Conservation (phyloP, 2,888 invertebrate genomes). For the Branchipolynoe longqiensis region DNA sequence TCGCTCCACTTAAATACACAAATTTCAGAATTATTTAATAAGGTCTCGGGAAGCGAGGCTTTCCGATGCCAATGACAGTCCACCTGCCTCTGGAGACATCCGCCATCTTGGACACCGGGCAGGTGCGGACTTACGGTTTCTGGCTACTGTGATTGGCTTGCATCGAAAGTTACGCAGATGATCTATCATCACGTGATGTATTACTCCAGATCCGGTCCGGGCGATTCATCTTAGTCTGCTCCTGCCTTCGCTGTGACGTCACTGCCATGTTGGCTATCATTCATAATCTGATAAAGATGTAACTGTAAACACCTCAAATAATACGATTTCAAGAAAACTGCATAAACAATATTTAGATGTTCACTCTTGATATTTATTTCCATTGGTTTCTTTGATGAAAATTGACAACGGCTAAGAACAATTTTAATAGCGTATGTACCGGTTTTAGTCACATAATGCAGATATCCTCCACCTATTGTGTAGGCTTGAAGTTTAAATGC, state of each 20-base stretch:
- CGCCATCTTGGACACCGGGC: neutral
- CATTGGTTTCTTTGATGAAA: no score
- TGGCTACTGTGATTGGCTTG: slow-evolving; percentile 8
- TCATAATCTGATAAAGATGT: no score
- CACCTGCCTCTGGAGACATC: neutral
- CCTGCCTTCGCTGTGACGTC: no score
- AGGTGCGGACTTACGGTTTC: slow-evolving; percentile 45
- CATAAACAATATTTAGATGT: no score
- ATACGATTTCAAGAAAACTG: no score
- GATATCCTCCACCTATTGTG: no score
- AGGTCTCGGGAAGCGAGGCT: neutral
- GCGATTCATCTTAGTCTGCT: neutral
- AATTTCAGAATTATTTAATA: slow-evolving; percentile 35
- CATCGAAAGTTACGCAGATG: slow-evolving; percentile 28
- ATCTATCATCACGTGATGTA: slow-evolving; percentile 42
- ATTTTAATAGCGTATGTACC: no score
- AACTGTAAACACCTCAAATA: no score
- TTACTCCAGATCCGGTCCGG: slow-evolving; percentile 5
- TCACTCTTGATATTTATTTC: no score
- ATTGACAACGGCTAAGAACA: no score
- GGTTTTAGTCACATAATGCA: no score
- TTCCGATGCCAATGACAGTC: neutral
- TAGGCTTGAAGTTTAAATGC: no score
- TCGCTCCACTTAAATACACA: neutral
- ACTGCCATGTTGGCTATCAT: neutral